Evolutionary conservation across 2,888 invertebrate genomes (phyloP), one percentile per base, ranked within the genome.

Genomic region (Cephus nigrinus): DNA sequence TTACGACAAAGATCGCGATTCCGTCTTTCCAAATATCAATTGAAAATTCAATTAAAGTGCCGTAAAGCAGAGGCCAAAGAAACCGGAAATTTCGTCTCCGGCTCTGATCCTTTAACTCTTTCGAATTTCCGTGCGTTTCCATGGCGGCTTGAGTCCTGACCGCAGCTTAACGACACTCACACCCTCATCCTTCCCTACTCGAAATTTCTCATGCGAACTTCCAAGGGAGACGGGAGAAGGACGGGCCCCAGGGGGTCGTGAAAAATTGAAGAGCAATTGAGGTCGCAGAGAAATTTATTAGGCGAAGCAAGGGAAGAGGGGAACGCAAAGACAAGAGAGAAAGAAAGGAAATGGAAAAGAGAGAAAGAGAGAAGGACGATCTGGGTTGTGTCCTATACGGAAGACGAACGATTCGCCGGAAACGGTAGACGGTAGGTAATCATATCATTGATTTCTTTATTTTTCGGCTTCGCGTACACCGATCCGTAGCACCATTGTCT

Each of bases 351-450:
- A 30, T 30, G 69, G 30, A 32, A 32, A 69, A 69, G 30, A 32
- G 69, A 69, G 40, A 40, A 15, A 40, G 40, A 15, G 15, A 40
- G 40, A 40, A 40, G 40, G 15, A 40, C 15, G 40, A 40, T 40
- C 40, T 15, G 40, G 5, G 40, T 15, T 15, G 15, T 40, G 15
- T 5, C 69, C 69, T 69, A 5, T 69, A 2, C 31, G 69, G 30
- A 32, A 69, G 69, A 32, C n/a, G 69, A 32, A 32, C 30, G 69
- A 32, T 40, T 40, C 40, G 40, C 40, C 15, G 40, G 40, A 40
- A 40, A 40, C 15, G 40, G 40, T 76, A 73, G 77, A 77, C 78
- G 78, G 78, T 78, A 78, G 78, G 78, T 78, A 72, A 75, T 75
- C 34, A 75, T 78, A 75, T 75, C 75, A 78, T 78, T 78, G 78